Evolutionary conservation across 2,888 invertebrate genomes (phyloP), one percentile per base, ranked within the genome.

Genomic region (Clunio marinus): DNA sequence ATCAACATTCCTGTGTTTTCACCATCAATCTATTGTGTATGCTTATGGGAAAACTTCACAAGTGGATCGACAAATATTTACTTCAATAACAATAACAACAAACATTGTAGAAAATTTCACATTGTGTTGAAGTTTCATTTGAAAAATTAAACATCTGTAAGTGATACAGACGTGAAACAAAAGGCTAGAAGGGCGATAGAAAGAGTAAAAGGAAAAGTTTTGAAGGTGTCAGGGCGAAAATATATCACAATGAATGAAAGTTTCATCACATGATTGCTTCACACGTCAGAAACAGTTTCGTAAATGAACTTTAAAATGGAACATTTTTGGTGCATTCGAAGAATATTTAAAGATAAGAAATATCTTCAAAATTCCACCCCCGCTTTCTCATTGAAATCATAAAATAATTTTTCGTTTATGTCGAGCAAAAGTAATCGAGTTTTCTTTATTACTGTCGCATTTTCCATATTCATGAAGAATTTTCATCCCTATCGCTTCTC

Each of bases 361-460:
- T 5, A 8, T 22, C 45, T 7, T 10, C 8, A 15, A 10, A 7
- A 15, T 45, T 45, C 4, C 45, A 15, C 8, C 45, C 45, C 45
- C n/a, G n/a, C 8, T 8, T 51, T 51, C 51, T 22, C 7, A 10
- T 41, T 15, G 3, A 51, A 22, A 51, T 51, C 20, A 5, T 7
- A 27, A 45, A 60, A 60, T 60, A 60, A 60, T 32, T 60, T 60
- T 32, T 60, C 60, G 60, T 60, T 60, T 60, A 60, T 22, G 60
- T 60, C 24, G 25, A 60, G 35, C 20, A 60, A 35, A 35, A 60
- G 32, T 28, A 60, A 60, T 60, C 60, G 60, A 60, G 15, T 60
- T 60, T 37, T 51, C 51, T 51, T 51, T 51, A 51, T 51, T 51
- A 51, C 51, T 51, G 51, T 51, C 51, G 22, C 51, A 51, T 51